Conservation (phyloP, 2,888 invertebrate genomes). For the Dolichopus griseipennis region DNA sequence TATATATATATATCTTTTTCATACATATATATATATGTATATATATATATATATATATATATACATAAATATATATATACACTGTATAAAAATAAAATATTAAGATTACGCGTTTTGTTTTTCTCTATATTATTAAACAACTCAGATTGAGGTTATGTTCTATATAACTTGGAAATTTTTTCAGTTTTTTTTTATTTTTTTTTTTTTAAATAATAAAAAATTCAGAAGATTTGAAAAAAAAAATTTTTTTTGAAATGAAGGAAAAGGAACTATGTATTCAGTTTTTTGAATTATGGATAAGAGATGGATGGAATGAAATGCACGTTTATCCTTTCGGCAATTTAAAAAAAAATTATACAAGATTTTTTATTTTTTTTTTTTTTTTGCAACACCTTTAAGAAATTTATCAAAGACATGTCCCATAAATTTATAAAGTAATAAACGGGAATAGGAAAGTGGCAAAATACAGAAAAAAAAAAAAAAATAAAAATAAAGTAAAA, state of each 20-base stretch:
- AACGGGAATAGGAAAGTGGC: not conserved
- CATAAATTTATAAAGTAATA: constrained; percentile 2
- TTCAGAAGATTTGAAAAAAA: not conserved
- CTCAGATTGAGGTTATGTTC: constrained; percentile 1
- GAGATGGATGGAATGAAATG: not conserved
- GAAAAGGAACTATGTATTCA: too few species aligned
- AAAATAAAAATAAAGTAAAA: too few species aligned
- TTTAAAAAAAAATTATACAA: not conserved
- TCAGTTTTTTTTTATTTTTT: not conserved
- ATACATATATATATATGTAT: too few species aligned
- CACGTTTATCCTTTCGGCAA: constrained; percentile 6
- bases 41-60: too few species aligned
- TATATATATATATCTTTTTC: too few species aligned
- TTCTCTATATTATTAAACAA: not conserved
- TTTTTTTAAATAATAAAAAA: not conserved
- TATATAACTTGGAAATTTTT: not conserved
- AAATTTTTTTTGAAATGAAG: not conserved
- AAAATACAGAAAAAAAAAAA: not conserved
- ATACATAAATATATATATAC: too few species aligned
- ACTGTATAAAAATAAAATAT: not conserved
- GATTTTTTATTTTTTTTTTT: not conserved
- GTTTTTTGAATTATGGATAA: not conserved
- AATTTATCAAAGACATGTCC: constrained; percentile 9
- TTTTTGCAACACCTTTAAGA: constrained; percentile 7
- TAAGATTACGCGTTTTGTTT: not conserved